Evolutionary conservation across 2,888 invertebrate species (phyloP), one percentile per base, ranked within the genome.

Genomic region (Scelioninae gen. 1): DNA sequence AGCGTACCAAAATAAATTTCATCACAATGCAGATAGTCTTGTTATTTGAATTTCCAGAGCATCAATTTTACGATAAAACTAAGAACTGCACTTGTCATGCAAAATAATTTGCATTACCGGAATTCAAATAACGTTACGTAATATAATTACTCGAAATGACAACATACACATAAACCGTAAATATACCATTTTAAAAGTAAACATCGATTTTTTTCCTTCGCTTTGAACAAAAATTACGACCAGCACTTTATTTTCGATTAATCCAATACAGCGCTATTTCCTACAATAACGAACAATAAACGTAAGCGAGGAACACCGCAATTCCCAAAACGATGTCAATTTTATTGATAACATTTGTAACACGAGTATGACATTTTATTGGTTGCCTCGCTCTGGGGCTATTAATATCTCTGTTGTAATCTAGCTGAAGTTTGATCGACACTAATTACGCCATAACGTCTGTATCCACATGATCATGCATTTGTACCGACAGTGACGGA

Each of bases 281-380:
- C 11, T 43, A 47, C 13, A 47, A 16, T 15, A 47, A 16, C 15
- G 9, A 7, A 47, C 49, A 49, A 16, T 40, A 13, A 11, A 0
- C 31, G 6, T n/a, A 60, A 71, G 16, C 16, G 23, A 40, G 5
- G 4, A 9, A n/a, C n/a, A 3, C 43, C n/a, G 60, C 38, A 63
- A 66, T 66, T 31, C 76, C 68, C 43, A 29, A 76, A 77, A 34
- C 34, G 40, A 43, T 69, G 16, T 69, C 45, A 55, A 58, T 69
- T 60, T 69, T 55, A 69, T 47, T 69, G 77, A 77, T 69, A 77
- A 69, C 77, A 71, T 69, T 76, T 56, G 63, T 56, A 62, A 56
- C 13, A 7, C 38, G 9, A 13, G 31, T 13, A 13, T 34, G 62
- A 69, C 31, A 45, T 16, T 68, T 77, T 68, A 62, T 68, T 77